Percentiles rank a stretch among this genome's conserved stretches.
Evolutionary conservation across 2,113 vertebrate species (phyloP).

Genomic region (Sorex araneus): DNA sequence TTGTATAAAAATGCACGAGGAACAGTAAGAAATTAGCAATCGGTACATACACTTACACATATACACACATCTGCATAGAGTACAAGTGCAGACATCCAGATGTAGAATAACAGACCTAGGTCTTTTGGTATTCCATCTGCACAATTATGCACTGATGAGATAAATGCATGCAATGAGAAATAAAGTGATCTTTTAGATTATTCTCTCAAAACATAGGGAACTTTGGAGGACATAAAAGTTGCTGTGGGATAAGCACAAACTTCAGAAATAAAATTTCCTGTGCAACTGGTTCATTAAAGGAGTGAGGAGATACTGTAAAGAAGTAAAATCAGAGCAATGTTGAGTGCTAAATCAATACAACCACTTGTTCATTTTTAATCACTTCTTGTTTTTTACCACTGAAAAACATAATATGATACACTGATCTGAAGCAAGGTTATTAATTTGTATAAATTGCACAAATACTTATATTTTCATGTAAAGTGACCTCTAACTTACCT

Average conservation of each 20-base stretch:
- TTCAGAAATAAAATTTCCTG: background rate
- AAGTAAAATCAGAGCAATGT: conserved; percentile 15
- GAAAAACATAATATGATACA: background rate
- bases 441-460: conserved; percentile 51
- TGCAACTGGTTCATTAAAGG: background rate
- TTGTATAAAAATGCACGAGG: background rate
- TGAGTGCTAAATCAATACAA: background rate
- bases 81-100: background rate
- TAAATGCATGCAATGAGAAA: background rate
- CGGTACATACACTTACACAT: background rate
- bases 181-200: background rate
- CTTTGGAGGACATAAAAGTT: background rate
- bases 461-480: background rate
- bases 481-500: background rate
- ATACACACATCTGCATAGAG: background rate
- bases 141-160: background rate
- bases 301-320: conserved; percentile 11
- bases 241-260: background rate
- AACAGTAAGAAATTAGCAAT: background rate
- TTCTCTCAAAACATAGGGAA: background rate
- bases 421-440: conserved; percentile 7
- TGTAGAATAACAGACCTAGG: background rate
- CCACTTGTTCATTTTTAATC: background rate
- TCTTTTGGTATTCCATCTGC: background rate
- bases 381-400: background rate